A percentile compares a stretch with the other conserved stretches of the same genome.
These are phyloP conservation scores for Dolichotis patagonum DNA, from an alignment of 2,113 vertebrate genomes.

Conservation along the genomic window DNA sequence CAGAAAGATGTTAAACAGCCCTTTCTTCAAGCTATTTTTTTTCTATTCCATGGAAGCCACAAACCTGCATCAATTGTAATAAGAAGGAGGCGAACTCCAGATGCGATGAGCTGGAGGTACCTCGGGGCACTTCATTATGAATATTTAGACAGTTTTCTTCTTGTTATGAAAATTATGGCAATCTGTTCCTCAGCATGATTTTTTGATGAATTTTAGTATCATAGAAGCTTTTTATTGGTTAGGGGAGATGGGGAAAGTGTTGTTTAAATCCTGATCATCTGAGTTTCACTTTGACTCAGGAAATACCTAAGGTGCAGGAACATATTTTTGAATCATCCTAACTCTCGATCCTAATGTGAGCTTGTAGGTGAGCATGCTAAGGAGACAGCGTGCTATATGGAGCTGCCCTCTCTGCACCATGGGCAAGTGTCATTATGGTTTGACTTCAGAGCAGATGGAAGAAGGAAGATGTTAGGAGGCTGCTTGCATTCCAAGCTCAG, in stretches of 20 bases:
- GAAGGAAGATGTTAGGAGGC: neutral
- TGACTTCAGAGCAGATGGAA: neutral
- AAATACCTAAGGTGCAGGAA: conserved; percentile 25
- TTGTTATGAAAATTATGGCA: conserved; percentile 73
- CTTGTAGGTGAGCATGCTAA: neutral
- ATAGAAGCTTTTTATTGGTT: conserved; percentile 63
- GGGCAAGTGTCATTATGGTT: neutral
- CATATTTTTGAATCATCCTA: conserved; percentile 1
- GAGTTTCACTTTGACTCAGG: conserved; percentile 57
- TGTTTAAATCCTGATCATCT: conserved; percentile 64
- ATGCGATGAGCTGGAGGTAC: conserved; percentile 55
- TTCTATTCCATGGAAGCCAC: conserved; percentile 31
- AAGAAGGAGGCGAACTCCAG: conserved; percentile 67
- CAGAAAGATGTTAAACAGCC: conserved; percentile 39
- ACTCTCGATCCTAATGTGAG: conserved; percentile 34
- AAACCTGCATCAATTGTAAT: conserved; percentile 65
- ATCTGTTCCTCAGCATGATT: conserved; percentile 46
- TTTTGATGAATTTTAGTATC: conserved; percentile 62
- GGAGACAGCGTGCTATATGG: neutral
- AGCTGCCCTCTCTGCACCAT: neutral
- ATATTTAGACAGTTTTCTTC: conserved; percentile 74
- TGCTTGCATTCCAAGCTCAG: neutral
- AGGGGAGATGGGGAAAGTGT: neutral
- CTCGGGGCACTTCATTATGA: conserved; percentile 67
- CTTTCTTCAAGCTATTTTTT: conserved; percentile 46